phyloP scores from a whole-genome alignment of 2,113 vertebrate genomes.

The Lontra canadensis region DNA sequence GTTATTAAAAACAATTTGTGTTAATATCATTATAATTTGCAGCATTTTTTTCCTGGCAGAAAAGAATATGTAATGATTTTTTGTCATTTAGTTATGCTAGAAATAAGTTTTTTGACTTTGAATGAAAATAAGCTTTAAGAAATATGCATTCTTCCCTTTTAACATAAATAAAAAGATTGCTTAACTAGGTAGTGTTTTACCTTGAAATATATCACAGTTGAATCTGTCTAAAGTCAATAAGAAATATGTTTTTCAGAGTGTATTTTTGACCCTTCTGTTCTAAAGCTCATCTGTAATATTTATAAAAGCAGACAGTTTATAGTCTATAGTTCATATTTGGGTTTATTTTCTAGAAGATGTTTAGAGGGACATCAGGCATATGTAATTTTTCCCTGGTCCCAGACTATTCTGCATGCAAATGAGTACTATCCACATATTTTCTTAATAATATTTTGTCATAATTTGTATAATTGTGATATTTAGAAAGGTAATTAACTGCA shows the following conservation, averaged over 20 bases:
- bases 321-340: background rate
- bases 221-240: background rate
- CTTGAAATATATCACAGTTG: background rate
- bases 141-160: background rate
- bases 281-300: background rate
- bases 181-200: background rate
- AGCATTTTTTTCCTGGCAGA: conserved; percentile 8
- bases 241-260: background rate
- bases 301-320: background rate
- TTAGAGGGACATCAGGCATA: background rate
- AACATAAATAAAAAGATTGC: background rate
- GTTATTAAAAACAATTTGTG: background rate
- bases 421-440: background rate
- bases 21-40: background rate
- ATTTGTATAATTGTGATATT: background rate
- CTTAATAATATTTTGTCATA: background rate
- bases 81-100: background rate
- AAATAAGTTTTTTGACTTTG: background rate
- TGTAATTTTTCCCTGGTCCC: background rate
- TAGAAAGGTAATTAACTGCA: background rate
- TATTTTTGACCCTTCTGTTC: background rate
- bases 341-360: background rate
- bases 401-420: background rate
- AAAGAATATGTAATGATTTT: background rate
- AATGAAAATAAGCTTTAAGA: conserved; percentile 41